Conservation (phyloP, 2,888 invertebrate genomes). For the Drosophila acutilabella region DNA sequence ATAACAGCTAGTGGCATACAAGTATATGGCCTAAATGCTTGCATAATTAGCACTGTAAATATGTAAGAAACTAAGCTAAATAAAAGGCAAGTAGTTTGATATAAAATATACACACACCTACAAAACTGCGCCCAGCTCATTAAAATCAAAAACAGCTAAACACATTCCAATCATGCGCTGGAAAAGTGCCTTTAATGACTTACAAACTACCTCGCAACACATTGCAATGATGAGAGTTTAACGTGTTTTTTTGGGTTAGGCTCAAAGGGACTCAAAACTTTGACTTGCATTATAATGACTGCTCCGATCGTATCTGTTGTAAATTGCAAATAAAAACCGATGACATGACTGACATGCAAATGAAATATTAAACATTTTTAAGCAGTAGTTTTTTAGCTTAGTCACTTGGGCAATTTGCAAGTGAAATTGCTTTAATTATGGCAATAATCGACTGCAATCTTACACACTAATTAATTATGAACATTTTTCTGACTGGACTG, state of each 20-base stretch:
- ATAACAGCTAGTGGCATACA: constrained; percentile 26
- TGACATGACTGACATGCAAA: constrained; percentile 46
- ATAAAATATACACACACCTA: constrained; percentile 20
- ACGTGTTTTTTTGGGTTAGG: constrained; percentile 40
- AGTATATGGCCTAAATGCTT: constrained; percentile 47
- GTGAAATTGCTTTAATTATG: constrained; percentile 34
- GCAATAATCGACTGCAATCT: constrained; percentile 5
- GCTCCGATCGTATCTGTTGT: constrained; percentile 46
- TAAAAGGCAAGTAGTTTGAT: no score
- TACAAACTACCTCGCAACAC: constrained; percentile 9
- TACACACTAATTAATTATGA: constrained; percentile 30
- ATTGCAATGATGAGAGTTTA: constrained; percentile 42
- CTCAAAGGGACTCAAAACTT: constrained; percentile 6
- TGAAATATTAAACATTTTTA: constrained; percentile 2
- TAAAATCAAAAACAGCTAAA: neutral
- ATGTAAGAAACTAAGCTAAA: neutral
- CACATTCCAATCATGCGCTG: constrained; percentile 27
- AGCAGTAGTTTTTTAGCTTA: constrained; percentile 9
- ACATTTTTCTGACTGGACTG: neutral
- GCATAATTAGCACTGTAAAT: constrained; percentile 47
- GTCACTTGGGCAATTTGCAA: constrained; percentile 26
- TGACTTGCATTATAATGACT: constrained; percentile 47
- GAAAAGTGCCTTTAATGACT: constrained; percentile 43
- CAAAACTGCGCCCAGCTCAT: constrained; percentile 12
- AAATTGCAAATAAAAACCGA: constrained; percentile 29